phyloP scores from a whole-genome alignment of 2,113 vertebrate species.

The Ceyx melanurus region DNA sequence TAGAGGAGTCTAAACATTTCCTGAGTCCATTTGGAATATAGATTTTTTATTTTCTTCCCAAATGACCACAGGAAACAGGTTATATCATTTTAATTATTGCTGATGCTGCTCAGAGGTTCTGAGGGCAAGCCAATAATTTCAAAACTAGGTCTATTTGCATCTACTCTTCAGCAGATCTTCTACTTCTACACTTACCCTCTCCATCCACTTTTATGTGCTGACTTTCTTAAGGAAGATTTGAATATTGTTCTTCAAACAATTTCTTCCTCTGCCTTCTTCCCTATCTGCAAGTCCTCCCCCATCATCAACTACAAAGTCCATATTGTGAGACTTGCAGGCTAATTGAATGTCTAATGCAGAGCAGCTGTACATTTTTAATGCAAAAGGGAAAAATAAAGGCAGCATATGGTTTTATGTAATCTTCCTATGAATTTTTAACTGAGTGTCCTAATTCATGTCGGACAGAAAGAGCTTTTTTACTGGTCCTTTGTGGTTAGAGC shows the following conservation, averaged over 20 bases:
- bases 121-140: constrained; percentile 52
- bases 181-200: background rate
- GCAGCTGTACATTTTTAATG: constrained; percentile 74
- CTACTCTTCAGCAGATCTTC: background rate
- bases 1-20: constrained; percentile 59
- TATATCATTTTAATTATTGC: constrained; percentile 75
- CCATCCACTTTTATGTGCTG: background rate
- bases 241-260: background rate
- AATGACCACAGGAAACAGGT: constrained; percentile 67
- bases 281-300: background rate
- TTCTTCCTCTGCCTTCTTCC: background rate
- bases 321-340: constrained; percentile 3
- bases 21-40: constrained; percentile 67
- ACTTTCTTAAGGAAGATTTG: background rate
- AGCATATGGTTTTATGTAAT: constrained; percentile 77
- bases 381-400: constrained; percentile 65
- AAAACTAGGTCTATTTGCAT: background rate
- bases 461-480: constrained; percentile 61
- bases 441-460: constrained; percentile 65
- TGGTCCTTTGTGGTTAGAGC: constrained; percentile 29
- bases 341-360: constrained; percentile 61
- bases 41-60: constrained; percentile 69
- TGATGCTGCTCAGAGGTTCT: constrained; percentile 56
- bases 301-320: background rate
- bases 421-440: constrained; percentile 72